A percentile compares a stretch with the other conserved stretches of the same genome.
phyloP scores from a whole-genome alignment of 2,113 vertebrate genomes.

The Oplegnathus fasciatus region DNA sequence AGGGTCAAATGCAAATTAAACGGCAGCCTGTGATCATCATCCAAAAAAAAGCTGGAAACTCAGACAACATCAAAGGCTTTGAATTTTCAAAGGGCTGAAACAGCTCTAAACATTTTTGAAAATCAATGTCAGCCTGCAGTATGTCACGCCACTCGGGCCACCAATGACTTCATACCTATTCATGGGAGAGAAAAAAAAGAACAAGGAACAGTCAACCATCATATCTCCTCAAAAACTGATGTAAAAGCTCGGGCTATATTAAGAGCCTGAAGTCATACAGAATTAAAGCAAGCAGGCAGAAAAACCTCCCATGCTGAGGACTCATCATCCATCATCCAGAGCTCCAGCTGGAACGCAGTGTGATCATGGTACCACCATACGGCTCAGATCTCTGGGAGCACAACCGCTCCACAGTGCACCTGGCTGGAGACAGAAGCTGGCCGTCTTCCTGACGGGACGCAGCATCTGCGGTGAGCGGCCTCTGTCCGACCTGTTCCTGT shows the following conservation, averaged over 20 bases:
- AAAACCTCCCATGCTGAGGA: constrained; percentile 49
- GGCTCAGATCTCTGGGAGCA: constrained; percentile 42
- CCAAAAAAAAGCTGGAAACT: not conserved
- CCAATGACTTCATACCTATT: constrained; percentile 35
- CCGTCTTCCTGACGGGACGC: constrained; percentile 17
- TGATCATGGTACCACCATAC: constrained; percentile 50
- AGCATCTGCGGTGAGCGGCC: constrained; percentile 33
- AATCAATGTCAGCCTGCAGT: constrained; percentile 2
- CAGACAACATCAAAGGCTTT: constrained; percentile 9
- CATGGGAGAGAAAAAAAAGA: not conserved
- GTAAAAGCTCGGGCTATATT: constrained; percentile 56
- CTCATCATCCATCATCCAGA: constrained; percentile 63
- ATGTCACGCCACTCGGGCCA: constrained; percentile 15
- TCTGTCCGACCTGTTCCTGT: constrained; percentile 16
- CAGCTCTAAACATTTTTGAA: not conserved
- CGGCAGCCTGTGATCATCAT: constrained; percentile 21
- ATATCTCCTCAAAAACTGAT: constrained; percentile 13
- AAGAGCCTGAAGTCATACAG: constrained; percentile 57
- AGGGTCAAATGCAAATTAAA: constrained; percentile 41
- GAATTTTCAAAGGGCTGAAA: constrained; percentile 1
- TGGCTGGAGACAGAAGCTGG: constrained; percentile 55
- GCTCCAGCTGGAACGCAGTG: constrained; percentile 65
- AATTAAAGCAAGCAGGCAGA: constrained; percentile 65
- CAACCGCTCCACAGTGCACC: constrained; percentile 40
- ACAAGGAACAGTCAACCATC: not conserved